A percentile compares a stretch with the other conserved stretches of the same genome.
These are phyloP conservation scores for Apantesis nais DNA, from an alignment of 2,888 invertebrate species.

Conservation along the genomic window DNA sequence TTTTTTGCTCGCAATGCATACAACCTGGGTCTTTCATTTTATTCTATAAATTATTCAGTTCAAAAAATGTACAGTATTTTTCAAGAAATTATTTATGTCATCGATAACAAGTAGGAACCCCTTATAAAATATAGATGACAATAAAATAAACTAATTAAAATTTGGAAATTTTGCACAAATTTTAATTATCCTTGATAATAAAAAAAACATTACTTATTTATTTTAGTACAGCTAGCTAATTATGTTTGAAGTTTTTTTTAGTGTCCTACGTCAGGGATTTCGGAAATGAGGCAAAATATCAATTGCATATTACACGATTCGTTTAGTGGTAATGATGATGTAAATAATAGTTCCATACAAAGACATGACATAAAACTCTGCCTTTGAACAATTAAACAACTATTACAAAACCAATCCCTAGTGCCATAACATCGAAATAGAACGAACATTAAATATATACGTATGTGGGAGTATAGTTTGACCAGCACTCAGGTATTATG, in stretches of 20 bases:
- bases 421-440: not conserved
- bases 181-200: not conserved
- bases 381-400: not conserved
- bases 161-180: not conserved
- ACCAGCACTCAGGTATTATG: constrained; percentile 51
- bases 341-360: not conserved
- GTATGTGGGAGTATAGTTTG: constrained; percentile 39
- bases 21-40: not conserved
- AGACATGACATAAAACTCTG: not conserved
- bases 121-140: no score
- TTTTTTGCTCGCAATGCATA: not conserved
- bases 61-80: not conserved
- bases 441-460: constrained; percentile 16
- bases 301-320: no score
- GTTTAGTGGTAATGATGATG: no score
- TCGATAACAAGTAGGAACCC: no score
- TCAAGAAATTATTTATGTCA: no score
- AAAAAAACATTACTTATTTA: not conserved
- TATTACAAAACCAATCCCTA: not conserved
- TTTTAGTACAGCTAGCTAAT: not conserved
- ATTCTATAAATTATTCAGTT: not conserved
- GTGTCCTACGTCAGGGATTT: no score
- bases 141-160: no score
- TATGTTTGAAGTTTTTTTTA: no score
- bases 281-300: no score